A percentile compares a stretch with the other conserved stretches of the same genome.
phyloP scores from a whole-genome alignment of 2,888 invertebrate species.

The Pollenia angustigena region DNA sequence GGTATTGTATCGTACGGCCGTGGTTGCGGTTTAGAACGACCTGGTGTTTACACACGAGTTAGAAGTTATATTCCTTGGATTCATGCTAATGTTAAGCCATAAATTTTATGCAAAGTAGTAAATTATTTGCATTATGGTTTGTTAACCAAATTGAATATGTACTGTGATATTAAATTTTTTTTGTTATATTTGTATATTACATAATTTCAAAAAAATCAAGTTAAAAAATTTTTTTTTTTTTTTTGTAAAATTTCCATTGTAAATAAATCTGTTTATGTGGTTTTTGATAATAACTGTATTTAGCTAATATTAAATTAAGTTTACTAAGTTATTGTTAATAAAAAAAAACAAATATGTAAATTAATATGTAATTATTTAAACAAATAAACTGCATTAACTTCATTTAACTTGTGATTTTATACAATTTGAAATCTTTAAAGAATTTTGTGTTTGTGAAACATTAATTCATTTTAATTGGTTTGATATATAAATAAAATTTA shows the following conservation, averaged over 20 bases:
- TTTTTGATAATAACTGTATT: neutral
- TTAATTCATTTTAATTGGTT: neutral
- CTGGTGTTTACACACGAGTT: constrained; percentile 73
- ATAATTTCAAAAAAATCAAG: neutral
- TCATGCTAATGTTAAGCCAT: constrained; percentile 66
- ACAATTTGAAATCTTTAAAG: neutral
- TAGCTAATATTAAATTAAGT: neutral
- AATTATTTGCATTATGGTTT: neutral
- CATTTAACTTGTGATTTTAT: neutral
- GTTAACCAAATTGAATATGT: constrained; percentile 25
- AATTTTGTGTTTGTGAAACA: neutral
- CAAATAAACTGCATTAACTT: constrained; percentile 13
- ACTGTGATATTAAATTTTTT: constrained; percentile 63
- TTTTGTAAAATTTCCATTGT: neutral
- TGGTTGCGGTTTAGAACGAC: constrained; percentile 85
- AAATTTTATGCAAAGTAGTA: neutral
- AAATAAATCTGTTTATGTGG: constrained; percentile 2
- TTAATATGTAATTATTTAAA: constrained; percentile 20
- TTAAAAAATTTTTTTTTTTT: neutral
- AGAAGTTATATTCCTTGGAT: constrained; percentile 74
- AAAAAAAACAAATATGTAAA: neutral
- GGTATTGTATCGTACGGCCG: constrained; percentile 88
- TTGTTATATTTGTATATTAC: constrained; percentile 1
- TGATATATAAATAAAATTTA: neutral
- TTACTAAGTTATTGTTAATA: neutral